phyloP scores from a whole-genome alignment of 2,113 vertebrate species.

The Excalfactoria chinensis region DNA sequence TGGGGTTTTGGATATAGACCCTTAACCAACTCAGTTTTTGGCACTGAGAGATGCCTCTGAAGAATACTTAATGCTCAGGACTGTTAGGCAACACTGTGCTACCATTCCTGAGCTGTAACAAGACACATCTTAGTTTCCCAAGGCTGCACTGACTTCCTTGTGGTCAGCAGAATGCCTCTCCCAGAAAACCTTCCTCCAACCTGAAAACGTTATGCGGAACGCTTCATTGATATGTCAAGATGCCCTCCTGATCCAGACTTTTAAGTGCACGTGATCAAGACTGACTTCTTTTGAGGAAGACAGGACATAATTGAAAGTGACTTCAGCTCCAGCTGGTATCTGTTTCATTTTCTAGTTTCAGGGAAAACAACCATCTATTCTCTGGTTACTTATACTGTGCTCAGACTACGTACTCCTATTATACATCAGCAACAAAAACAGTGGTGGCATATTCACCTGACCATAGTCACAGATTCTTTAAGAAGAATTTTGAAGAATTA shows the following conservation, averaged over 20 bases:
- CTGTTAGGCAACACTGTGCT: fast-evolving
- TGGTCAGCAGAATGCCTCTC: not conserved
- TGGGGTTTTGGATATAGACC: not conserved
- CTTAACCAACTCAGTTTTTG: not conserved
- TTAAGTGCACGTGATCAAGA: not conserved
- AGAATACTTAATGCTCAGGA: fast-evolving
- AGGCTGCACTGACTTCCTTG: not conserved
- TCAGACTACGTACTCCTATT: not conserved
- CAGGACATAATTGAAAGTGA: not conserved
- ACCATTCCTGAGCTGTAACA: fast-evolving
- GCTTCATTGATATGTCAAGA: not conserved
- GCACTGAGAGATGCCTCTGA: not conserved
- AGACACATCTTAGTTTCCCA: not conserved
- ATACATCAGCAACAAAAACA: not conserved
- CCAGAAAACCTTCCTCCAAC: not conserved
- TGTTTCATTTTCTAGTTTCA: not conserved
- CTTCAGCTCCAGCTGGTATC: not conserved
- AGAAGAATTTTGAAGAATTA: not conserved
- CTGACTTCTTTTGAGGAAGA: not conserved
- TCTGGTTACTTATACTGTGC: not conserved
- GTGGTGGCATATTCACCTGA: not conserved
- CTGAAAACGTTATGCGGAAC: not conserved
- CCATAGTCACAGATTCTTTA: not conserved
- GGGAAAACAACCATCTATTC: not conserved
- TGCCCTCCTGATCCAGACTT: not conserved